Evolutionary conservation across 2,888 invertebrate species (phyloP).

Genomic region (Panopea generosa): DNA sequence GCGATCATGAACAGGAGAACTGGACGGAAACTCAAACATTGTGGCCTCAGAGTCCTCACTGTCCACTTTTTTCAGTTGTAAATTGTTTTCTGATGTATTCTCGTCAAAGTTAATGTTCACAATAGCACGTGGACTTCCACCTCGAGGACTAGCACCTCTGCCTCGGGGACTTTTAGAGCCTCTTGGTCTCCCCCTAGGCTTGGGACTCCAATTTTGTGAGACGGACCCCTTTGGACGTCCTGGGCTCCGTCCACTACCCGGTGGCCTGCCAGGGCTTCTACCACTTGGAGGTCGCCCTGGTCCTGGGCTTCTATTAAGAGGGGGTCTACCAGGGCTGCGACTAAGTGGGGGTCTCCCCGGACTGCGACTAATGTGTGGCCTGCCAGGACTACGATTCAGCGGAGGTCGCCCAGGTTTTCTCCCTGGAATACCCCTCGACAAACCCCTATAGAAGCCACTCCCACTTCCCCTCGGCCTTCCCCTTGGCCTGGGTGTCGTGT

Average conservation of each 20-base stretch:
- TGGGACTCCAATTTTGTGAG: conserved; percentile 35
- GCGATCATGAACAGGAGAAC: conserved; percentile 14
- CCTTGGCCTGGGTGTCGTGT: conserved; percentile 29
- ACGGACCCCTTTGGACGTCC: conserved; percentile 44
- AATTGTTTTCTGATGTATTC: not conserved
- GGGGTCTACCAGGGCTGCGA: conserved; percentile 52
- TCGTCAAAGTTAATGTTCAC: conserved; percentile 50
- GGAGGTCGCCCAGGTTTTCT: conserved; percentile 51
- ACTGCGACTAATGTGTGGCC: conserved; percentile 7
- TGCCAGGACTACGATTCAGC: conserved; percentile 40
- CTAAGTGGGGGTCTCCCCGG: conserved; percentile 3
- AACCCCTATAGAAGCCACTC: conserved; percentile 36
- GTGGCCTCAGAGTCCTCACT: conserved; percentile 52
- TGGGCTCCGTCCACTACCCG: conserved; percentile 43
- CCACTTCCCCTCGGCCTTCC: conserved; percentile 57
- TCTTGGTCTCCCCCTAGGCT: conserved; percentile 55
- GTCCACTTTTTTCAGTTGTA: conserved; percentile 1
- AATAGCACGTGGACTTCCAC: conserved; percentile 48
- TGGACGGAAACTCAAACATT: conserved; percentile 46
- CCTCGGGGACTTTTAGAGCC: conserved; percentile 59
- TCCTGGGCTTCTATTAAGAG: conserved; percentile 29
- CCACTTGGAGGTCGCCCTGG: conserved; percentile 37
- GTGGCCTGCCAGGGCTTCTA: conserved; percentile 53
- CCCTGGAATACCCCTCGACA: conserved; percentile 23
- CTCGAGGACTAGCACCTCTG: conserved; percentile 51